phyloP scores from a whole-genome alignment of 2,797 vertebrate species.

The Tauraco hartlaubi region DNA sequence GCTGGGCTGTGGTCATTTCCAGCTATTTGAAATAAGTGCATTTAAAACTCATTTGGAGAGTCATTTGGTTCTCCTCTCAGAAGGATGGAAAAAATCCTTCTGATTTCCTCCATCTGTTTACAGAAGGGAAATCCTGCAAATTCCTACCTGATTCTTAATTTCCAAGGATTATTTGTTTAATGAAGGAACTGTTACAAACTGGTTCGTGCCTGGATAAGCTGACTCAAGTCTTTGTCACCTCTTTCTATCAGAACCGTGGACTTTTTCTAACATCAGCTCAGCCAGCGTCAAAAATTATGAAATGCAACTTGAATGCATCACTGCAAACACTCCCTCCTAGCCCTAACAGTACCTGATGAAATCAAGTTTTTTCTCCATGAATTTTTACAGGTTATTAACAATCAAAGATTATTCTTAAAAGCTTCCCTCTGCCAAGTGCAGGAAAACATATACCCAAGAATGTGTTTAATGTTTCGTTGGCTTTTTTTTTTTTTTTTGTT shows the following conservation, averaged over 20 bases:
- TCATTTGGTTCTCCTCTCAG: neutral
- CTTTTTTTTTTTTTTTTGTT: neutral
- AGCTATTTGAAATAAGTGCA: neutral
- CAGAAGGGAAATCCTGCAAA: slow-evolving; percentile 23
- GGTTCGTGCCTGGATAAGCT: neutral
- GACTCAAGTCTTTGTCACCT: slow-evolving; percentile 7
- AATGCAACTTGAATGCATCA: neutral
- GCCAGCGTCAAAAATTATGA: neutral
- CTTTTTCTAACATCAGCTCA: neutral
- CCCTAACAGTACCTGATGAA: neutral
- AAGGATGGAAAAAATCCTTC: neutral
- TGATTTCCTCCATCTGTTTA: slow-evolving; percentile 44
- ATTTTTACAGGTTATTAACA: neutral
- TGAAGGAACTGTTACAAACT: slow-evolving; percentile 3
- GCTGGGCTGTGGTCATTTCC: neutral
- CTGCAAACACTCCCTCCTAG: neutral
- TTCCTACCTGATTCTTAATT: slow-evolving; percentile 6
- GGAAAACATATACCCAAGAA: neutral
- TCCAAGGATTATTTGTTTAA: neutral
- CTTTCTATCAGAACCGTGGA: neutral
- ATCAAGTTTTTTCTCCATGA: neutral
- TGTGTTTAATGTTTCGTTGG: neutral
- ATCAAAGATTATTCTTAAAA: neutral
- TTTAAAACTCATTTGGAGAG: slow-evolving; percentile 6
- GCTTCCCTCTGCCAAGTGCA: neutral